phyloP scores from a whole-genome alignment of 2,888 invertebrate species.

The Pachymerium ferrugineum region DNA sequence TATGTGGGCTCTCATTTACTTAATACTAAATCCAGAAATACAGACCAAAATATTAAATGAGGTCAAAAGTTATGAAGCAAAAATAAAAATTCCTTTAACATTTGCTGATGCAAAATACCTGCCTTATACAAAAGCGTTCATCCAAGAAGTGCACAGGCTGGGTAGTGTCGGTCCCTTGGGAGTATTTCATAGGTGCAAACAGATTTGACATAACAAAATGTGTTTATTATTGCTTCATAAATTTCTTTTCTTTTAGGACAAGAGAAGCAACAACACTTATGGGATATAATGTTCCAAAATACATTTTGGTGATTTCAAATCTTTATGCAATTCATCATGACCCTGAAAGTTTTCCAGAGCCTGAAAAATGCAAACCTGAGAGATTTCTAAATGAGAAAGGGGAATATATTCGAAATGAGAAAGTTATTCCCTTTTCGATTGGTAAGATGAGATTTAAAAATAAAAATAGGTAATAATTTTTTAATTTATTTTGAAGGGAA shows the following conservation, averaged over 20 bases:
- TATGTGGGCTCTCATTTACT: constrained; percentile 1
- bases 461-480: background rate
- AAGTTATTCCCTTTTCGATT: background rate
- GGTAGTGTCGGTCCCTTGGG: constrained; percentile 20
- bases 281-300: constrained; percentile 31
- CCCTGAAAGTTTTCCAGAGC: constrained; percentile 19
- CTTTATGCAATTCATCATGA: background rate
- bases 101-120: background rate
- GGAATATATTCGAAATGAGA: background rate
- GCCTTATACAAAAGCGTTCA: constrained; percentile 1
- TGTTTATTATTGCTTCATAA: too few relatives aligned
- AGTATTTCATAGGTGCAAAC: background rate
- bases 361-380: constrained; percentile 1
- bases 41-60: constrained; percentile 9
- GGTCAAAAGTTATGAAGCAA: background rate
- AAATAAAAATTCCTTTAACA: background rate
- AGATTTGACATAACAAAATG: background rate
- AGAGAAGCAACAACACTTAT: background rate
- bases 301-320: background rate
- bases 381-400: constrained; percentile 11
- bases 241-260: background rate
- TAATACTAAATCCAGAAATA: background rate
- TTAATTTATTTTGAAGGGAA: background rate
- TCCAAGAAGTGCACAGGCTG: constrained; percentile 10
- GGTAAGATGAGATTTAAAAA: background rate